Base-by-base conservation (phyloP, 2,797 vertebrate species). In the Ctenosaura bakeri region DNA sequence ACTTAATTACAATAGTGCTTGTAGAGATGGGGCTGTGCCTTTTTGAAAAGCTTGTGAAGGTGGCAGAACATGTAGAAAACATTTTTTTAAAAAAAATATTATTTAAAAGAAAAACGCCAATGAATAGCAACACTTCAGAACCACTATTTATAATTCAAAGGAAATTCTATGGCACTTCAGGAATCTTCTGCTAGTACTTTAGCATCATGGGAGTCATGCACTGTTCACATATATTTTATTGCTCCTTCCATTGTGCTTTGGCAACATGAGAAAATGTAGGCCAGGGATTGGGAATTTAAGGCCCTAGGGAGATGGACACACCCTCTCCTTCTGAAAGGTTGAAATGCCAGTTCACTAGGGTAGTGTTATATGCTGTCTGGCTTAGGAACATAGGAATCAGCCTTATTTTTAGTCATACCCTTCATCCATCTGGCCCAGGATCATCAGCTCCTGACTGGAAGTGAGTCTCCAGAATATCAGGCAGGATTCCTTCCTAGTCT, bases 1-100 rank as follows among this genome's bases (percentile, higher is more conserved):
- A 88, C 35, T 73, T 83, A 76, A 83, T 76, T 84, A 64, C n/a
- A 74, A 66, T 38, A 35, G 32, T 66, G n/a, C 46, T 52, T 35
- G 14, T 24, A 29, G 38, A 38, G 32, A 20, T 64, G 73, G 59
- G 56, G 22, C 35, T 12, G 56, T 50, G 74, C 42, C 12, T 18
- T 78, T 64, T 16, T 64, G 74, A 77, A 87, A 56, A 22, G 12
- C 35, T 77, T 79, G 86, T 42, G 18, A n/a, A 52, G 12, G 22
- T 50, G n/a, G 64, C 22, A 87, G 22, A 78, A 52, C 20, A 87
- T 62, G 32, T 9, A 29, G 74, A 22, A 16, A 87, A 76, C 1
- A 16, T 20, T 24, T 18, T 80, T 54, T 80, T 54, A 54, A 54
- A 54, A 54, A 54, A 46, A 46, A 3, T 46, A 46, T 22, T 22